Percentiles rank a stretch among this genome's conserved stretches.
Evolutionary conservation across 2,888 invertebrate species (phyloP).

Genomic region (Himalopsyche anomala): DNA sequence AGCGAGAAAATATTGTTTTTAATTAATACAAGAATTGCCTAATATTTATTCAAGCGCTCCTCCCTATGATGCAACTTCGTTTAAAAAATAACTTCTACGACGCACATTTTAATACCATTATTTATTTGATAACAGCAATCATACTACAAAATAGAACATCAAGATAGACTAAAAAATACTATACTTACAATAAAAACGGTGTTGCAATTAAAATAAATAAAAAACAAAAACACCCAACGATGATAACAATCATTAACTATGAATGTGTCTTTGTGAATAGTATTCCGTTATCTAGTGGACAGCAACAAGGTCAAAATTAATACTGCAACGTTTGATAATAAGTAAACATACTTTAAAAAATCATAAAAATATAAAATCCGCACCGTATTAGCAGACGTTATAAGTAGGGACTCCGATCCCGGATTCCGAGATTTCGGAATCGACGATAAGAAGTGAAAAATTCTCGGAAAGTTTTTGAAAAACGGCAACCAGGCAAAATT

Average conservation of each 20-base stretch:
- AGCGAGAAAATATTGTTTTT: too few species aligned
- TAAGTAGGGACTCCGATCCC: too few species aligned
- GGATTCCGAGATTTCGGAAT: too few species aligned
- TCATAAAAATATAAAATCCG: too few species aligned
- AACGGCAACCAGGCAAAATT: too few species aligned
- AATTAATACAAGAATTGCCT: too few species aligned
- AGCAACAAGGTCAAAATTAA: not conserved
- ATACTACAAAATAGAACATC: not conserved
- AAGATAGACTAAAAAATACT: constrained; percentile 9
- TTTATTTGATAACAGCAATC: not conserved
- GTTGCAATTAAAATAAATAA: constrained; percentile 12
- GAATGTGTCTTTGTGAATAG: constrained; percentile 10
- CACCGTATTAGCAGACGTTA: too few species aligned
- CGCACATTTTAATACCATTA: not conserved
- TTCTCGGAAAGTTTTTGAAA: too few species aligned
- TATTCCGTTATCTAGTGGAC: not conserved
- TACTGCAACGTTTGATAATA: not conserved
- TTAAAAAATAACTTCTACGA: not conserved
- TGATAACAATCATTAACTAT: constrained; percentile 4
- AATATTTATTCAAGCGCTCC: too few species aligned
- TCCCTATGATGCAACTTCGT: too few species aligned
- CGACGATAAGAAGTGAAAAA: too few species aligned
- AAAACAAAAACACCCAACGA: not conserved
- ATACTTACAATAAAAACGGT: not conserved
- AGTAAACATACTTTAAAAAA: not conserved